Evolutionary conservation across 2,113 vertebrate genomes (phyloP).

Genomic region (Heteronetta atricapilla): DNA sequence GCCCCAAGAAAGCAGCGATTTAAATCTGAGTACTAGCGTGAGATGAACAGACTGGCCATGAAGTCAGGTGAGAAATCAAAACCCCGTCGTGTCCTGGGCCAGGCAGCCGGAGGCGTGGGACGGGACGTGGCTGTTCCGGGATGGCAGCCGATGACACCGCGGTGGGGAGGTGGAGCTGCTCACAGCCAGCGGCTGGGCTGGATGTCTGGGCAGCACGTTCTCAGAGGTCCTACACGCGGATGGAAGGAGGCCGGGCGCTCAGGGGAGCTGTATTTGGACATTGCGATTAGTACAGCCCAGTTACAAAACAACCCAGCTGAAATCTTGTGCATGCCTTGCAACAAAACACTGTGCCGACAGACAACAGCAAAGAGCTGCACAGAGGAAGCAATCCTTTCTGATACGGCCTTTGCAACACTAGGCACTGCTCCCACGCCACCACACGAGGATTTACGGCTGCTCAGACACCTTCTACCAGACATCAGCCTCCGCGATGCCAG

Average conservation of each 20-base stretch:
- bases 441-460: too few species aligned
- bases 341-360: not conserved
- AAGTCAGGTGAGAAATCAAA: not conserved
- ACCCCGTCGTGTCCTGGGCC: not conserved
- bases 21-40: not conserved
- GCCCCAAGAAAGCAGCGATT: not conserved
- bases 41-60: not conserved
- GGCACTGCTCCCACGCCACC: accelerated
- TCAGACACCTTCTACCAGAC: not conserved
- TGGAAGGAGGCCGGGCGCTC: not conserved
- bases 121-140: too few species aligned
- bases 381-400: not conserved
- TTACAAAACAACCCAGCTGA: not conserved
- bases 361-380: not conserved
- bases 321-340: not conserved
- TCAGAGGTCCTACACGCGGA: accelerated
- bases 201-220: not conserved
- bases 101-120: not conserved
- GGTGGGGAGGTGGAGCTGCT: not conserved
- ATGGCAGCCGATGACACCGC: accelerated
- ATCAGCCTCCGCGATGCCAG: not conserved
- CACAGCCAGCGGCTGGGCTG: not conserved
- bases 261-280: accelerated
- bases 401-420: accelerated
- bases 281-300: not conserved